Conservation (phyloP, 1,140 invertebrate species). For the Lasioglossum baleicum region DNA sequence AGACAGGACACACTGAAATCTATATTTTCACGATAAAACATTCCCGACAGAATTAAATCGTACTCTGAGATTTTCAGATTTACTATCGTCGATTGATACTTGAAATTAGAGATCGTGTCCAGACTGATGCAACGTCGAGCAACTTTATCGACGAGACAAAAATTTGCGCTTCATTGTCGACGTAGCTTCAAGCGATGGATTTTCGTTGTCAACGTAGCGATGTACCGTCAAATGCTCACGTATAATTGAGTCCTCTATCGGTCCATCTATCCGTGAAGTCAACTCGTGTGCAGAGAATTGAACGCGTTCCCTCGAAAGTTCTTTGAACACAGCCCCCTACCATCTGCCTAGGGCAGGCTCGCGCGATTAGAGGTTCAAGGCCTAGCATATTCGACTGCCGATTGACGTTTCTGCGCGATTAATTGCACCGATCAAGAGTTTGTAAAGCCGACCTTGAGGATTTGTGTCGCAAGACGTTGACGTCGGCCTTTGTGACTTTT, state of each 20-base stretch:
- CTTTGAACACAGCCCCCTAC: not conserved
- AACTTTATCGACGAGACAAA: no score
- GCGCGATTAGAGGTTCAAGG: constrained; percentile 38
- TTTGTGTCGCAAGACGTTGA: no score
- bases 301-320: not conserved
- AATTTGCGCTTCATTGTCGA: not conserved
- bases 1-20: not conserved
- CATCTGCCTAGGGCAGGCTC: not conserved
- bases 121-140: no score
- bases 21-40: no score
- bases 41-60: no score
- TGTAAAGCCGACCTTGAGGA: constrained; percentile 68
- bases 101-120: no score
- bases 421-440: constrained; percentile 60
- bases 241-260: not conserved
- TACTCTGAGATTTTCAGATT: no score
- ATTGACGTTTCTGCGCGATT: constrained; percentile 39
- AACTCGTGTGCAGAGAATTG: not conserved
- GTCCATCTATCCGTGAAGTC: not conserved
- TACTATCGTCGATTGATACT: no score
- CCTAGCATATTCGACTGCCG: constrained; percentile 8
- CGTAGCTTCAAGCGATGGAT: not conserved
- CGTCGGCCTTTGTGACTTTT: no score
- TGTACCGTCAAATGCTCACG: not conserved
- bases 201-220: not conserved